Evolutionary conservation across 2,113 vertebrate genomes (phyloP), one percentile per base, ranked within the genome.

Genomic region (Cephalopholis sonnerati): DNA sequence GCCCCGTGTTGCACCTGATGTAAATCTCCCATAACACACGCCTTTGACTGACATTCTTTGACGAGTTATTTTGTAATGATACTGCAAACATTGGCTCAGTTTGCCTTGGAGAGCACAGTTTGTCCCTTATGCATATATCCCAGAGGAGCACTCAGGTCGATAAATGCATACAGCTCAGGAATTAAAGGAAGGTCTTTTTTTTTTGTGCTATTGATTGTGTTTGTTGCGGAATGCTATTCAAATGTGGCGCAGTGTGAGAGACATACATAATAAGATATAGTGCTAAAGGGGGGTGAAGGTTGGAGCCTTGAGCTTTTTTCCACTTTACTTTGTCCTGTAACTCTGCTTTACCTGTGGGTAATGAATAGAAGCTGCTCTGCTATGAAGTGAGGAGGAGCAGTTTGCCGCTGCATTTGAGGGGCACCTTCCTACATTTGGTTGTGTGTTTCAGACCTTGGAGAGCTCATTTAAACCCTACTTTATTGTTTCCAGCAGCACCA

Each of bases 401-500:
- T 89, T 86, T 80, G 61, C 65, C 72, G 63, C 71, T 68, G 64
- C 75, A 55, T 86, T 87, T 80, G 68, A 85, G 77, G 87, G 87
- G 86, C 91, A 90, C 88, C 92, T 90, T 91, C 81, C 83, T 85
- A 59, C 76, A 79, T 90, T 82, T 66, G 86, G 32, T 85, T 90
- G 79, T 76, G 78, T 80, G 54, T 76, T 84, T 83, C 81, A 92
- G 89, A 87, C 92, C 88, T 94, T 91, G 90, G 83, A 88, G 89
- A 89, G 83, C 85, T 91, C 90, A 88, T 93, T 93, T 92, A 92
- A 84, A 90, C 68, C 64, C 53, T 74, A 65, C 82, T 87, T 89
- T 87, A 81, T 90, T 87, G 86, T 91, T 83, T 91, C 70, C 78
- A 77, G 71, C 83, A 78, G 83, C 64, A 75, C 70, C 73, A 87